These are phyloP conservation scores for Aphaenogaster ashmeadi DNA, from an alignment of 1,140 invertebrate species.

Conservation along the genomic window DNA sequence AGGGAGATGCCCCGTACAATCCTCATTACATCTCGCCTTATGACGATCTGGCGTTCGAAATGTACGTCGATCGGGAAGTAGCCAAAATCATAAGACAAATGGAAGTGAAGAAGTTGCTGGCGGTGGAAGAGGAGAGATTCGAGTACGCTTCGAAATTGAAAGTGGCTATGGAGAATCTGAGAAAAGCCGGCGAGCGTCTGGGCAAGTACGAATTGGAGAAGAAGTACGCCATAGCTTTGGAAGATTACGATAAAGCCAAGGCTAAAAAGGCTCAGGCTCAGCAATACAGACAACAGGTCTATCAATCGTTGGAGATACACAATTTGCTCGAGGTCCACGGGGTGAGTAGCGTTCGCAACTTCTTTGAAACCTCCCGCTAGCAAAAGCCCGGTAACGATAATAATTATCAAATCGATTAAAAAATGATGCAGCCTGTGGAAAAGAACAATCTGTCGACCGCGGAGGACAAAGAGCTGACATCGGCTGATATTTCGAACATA, in stretches of 20 bases:
- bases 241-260: conserved; percentile 96
- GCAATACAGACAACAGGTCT: conserved; percentile 91
- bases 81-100: conserved; percentile 95
- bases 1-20: conserved; percentile 86
- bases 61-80: conserved; percentile 98
- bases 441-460: conserved; percentile 86
- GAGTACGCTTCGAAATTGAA: conserved; percentile 97
- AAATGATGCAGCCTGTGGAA: conserved; percentile 81
- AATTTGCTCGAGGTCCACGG: conserved; percentile 94
- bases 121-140: conserved; percentile 95
- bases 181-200: conserved; percentile 95
- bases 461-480: conserved; percentile 80
- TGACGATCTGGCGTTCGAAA: conserved; percentile 98
- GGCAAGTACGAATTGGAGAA: conserved; percentile 97
- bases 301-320: conserved; percentile 90
- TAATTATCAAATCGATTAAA: conserved; percentile 14
- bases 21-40: conserved; percentile 93
- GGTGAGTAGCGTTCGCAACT: conserved; percentile 84
- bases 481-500: conserved; percentile 69
- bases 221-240: conserved; percentile 95
- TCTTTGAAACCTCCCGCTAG: too few relatives aligned
- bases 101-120: conserved; percentile 94
- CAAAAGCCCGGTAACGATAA: not conserved
- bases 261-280: conserved; percentile 96
- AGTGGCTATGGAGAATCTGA: conserved; percentile 93